These are phyloP conservation scores for Sclerodermus sp. DNA, from an alignment of 2,888 invertebrate species.

Conservation along the genomic window DNA sequence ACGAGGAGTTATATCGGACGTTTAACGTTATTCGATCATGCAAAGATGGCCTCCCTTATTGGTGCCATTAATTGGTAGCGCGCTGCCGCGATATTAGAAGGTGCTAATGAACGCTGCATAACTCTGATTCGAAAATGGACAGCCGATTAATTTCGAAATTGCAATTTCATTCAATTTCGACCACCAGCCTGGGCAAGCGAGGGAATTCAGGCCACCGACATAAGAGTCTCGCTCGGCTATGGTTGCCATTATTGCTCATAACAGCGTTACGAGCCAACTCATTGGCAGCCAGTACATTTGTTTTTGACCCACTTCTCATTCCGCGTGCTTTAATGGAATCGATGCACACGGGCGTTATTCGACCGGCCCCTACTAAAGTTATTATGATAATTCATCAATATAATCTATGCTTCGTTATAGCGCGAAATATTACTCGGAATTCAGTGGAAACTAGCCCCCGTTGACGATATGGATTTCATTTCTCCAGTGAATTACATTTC, in stretches of 20 bases:
- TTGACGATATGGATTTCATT: no score
- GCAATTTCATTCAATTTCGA: conserved; percentile 35
- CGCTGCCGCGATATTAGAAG: background rate
- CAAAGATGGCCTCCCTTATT: background rate
- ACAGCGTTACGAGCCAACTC: conserved; percentile 25
- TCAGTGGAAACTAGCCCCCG: no score
- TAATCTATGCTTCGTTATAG: no score
- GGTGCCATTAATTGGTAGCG: background rate
- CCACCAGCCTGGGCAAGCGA: conserved; percentile 21
- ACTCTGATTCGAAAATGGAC: conserved; percentile 9
- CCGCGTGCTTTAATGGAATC: conserved; percentile 23
- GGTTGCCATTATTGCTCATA: conserved; percentile 30
- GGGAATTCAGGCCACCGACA: conserved; percentile 11
- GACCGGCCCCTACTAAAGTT: no score
- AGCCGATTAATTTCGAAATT: conserved; percentile 35
- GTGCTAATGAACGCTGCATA: background rate
- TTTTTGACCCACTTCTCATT: conserved; percentile 32
- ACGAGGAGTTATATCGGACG: no score
- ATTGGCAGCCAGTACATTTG: conserved; percentile 19
- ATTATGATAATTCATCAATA: no score
- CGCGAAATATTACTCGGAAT: no score
- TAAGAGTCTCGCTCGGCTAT: conserved; percentile 14
- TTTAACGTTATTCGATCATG: background rate
- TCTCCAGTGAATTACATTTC: no score
- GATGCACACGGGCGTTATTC: no score